Base-by-base conservation (phyloP, 2,113 vertebrate genomes). In the Axis porcinus region DNA sequence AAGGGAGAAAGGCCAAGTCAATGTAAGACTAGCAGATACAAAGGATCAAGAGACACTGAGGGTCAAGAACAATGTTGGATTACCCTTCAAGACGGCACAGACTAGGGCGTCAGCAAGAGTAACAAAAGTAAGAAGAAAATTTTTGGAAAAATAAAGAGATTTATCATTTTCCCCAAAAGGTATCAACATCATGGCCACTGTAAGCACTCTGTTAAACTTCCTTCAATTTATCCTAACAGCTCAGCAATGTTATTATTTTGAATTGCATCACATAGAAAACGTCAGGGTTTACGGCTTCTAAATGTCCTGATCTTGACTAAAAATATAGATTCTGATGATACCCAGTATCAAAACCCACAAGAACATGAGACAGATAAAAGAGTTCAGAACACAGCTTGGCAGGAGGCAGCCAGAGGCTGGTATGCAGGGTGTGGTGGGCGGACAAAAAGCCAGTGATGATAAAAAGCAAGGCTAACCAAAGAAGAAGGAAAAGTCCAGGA, bases 401-500 rank as follows among this genome's bases (percentile, higher is more conserved):
- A 64, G 33, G 28, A 15, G 52, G 25, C 28, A 57, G n/a, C 9
- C 6, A 36, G 40, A 36, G 27, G 55, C 9, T 6, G 3, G 3
- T 2, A 12, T 0, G 0, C 0, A 1, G 2, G 54, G n/a, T 30
- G 16, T n/a, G 27, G 40, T 36, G 8, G 11, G 3, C 25, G 3
- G 14, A 55, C 30, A 9, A 7, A 33, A 79, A 40, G n/a, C 47
- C 60, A 9, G 0, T 4, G 43, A 79, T 54, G 36, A 60, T 40
- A 17, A 30, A 36, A 70, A 43, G 43, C 83, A 17, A 28, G 3
- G 25, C 47, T 7, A 4, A 23, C 14, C 21, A 60, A 14, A 62
- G 33, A 60, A 70, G 0, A 88, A 3, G 0, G 4, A 47, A 52
- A 58, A 2, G 21, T 81, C 88, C 23, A 21, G 3, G 52, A 28